Evolutionary conservation across 1,140 invertebrate genomes (phyloP).

Genomic region (Lethocerus indicus): DNA sequence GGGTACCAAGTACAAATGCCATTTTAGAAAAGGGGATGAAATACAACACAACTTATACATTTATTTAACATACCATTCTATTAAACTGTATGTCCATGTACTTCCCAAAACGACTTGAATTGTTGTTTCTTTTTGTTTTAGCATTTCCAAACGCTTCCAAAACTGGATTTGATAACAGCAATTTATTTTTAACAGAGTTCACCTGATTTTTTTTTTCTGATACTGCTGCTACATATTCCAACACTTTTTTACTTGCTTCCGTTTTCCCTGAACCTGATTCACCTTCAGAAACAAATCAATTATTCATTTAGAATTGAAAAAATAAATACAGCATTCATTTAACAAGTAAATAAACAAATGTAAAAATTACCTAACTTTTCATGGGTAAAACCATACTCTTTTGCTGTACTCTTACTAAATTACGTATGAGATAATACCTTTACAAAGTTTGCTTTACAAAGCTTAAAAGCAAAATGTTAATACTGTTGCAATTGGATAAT

Average conservation of each 20-base stretch:
- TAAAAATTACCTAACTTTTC: no score
- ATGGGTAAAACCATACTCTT: no score
- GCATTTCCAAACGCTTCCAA: conserved; percentile 78
- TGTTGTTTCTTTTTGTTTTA: conserved; percentile 70
- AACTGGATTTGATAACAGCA: conserved; percentile 65
- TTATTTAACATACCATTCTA: conserved; percentile 29
- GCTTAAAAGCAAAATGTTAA: no score
- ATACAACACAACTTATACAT: no score
- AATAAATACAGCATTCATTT: neutral
- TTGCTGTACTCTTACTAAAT: no score
- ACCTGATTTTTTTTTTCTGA: conserved; percentile 62
- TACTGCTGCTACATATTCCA: conserved; percentile 76
- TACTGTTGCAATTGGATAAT: no score
- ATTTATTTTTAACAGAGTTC: conserved; percentile 72
- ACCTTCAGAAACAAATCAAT: conserved; percentile 29
- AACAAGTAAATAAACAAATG: no score
- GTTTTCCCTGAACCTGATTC: conserved; percentile 85
- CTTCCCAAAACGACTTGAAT: conserved; percentile 71
- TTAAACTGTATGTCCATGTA: conserved; percentile 70
- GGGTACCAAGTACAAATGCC: no score
- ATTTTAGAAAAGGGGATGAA: no score
- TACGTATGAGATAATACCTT: no score
- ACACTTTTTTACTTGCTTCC: conserved; percentile 76
- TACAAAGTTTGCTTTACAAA: no score
- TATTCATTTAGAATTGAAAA: neutral